Base-by-base conservation (phyloP, 2,888 invertebrate genomes). In the Chironomus tentans region DNA sequence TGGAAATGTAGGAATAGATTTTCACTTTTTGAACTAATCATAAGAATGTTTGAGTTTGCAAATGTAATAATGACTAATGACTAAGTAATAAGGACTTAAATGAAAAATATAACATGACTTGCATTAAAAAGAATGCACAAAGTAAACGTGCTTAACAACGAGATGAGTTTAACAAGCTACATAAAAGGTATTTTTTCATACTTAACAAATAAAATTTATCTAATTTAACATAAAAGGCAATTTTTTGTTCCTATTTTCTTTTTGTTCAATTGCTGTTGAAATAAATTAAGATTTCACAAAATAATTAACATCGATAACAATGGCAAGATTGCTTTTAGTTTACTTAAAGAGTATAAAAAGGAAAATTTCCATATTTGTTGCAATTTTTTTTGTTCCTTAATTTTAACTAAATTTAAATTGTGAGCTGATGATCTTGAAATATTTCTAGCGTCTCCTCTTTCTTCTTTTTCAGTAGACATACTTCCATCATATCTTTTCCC, bases 401-500 rank as follows among this genome's bases (percentile, higher is more conserved):
- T 22, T 13, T 50, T 56, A 22, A 13, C n/a, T 22, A 12, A 65
- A 46, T 12, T 62, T 65, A 73, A 62, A 73, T 73, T 38, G 65
- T 62, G 28, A 62, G 48, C 46, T 46, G 65, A 15, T 74, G 74
- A 47, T 74, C 68, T 65, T 76, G 76, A 69, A 76, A 76, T 7
- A 69, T 38, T 46, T 76, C 76, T 4, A 76, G 38, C 7, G 76
- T 76, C 21, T 76, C 76, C 18, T 68, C 69, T 12, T 76, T 76
- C 18, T 76, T 76, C 47, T 78, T 78, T 2, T 81, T 82, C 22
- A 90, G 86, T 77, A 97, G 86, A 85, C 90, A 95, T 2, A 96
- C 96, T 81, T 94, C 92, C 96, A 97, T 97, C 81, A 95, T 87
- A 82, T 96, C 96, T 85, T 97, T 98, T 46, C 98, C 98, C 84